phyloP scores from a whole-genome alignment of 2,888 invertebrate genomes.

The Empis livida region DNA sequence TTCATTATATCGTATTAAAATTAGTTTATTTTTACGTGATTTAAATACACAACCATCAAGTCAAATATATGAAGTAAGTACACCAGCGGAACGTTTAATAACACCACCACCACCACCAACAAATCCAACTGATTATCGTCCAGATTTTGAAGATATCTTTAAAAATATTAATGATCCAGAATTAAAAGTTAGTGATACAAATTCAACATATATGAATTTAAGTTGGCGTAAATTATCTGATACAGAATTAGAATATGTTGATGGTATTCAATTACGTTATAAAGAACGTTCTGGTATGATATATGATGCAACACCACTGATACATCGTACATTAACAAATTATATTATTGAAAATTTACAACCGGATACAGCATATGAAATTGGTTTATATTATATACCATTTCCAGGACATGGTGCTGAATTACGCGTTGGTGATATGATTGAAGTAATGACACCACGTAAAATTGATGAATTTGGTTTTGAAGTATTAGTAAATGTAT shows the following conservation, averaged over 20 bases:
- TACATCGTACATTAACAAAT: constrained; percentile 66
- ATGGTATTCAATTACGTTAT: constrained; percentile 77
- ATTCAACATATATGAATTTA: constrained; percentile 64
- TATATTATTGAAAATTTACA: constrained; percentile 67
- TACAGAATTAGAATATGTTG: constrained; percentile 69
- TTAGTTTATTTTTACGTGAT: constrained; percentile 64
- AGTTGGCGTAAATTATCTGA: constrained; percentile 73
- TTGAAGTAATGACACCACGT: constrained; percentile 58
- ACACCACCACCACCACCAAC: constrained; percentile 38
- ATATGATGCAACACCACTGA: constrained; percentile 70
- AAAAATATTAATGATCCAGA: constrained; percentile 56
- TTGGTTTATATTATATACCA: constrained; percentile 72
- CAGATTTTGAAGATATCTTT: constrained; percentile 35
- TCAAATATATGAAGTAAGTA: constrained; percentile 59
- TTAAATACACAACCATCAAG: constrained; percentile 67
- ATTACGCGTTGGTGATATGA: constrained; percentile 53
- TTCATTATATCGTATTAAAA: constrained; percentile 70
- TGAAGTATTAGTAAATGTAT: constrained; percentile 61
- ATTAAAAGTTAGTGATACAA: constrained; percentile 57
- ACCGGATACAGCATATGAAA: constrained; percentile 67
- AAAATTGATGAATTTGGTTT: constrained; percentile 68
- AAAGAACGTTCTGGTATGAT: constrained; percentile 70
- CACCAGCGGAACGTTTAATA: constrained; percentile 41
- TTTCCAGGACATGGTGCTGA: constrained; percentile 69
- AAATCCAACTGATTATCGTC: constrained; percentile 28